Percentiles rank a stretch among this genome's conserved stretches.
Conservation (phyloP, 1,140 invertebrate species). For the Lucilia cuprina region DNA sequence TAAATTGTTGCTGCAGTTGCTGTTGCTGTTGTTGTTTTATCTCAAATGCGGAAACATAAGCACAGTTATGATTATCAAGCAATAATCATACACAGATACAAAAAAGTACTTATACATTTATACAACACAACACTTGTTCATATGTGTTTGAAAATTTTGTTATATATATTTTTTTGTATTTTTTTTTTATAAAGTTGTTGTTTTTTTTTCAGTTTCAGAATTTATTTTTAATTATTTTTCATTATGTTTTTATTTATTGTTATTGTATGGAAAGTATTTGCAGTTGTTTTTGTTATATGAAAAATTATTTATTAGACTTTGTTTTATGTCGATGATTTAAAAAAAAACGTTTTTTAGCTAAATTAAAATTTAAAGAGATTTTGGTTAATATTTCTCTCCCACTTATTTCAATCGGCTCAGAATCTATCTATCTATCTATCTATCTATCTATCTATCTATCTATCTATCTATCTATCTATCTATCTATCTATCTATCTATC, state of each 20-base stretch:
- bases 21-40: neutral
- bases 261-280: too few relatives aligned
- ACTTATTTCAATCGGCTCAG: too few relatives aligned
- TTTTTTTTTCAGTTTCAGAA: slow-evolving; percentile 37
- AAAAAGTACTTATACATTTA: neutral
- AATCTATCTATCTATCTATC: too few relatives aligned
- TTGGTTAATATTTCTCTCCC: too few relatives aligned
- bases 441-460: too few relatives aligned
- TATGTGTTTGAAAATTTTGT: neutral
- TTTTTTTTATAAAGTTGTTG: neutral
- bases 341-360: too few relatives aligned
- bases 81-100: neutral
- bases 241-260: neutral
- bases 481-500: too few relatives aligned
- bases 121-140: neutral
- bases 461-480: too few relatives aligned
- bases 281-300: too few relatives aligned
- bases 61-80: slow-evolving; percentile 31
- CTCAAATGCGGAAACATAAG: slow-evolving; percentile 34
- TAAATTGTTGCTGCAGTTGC: neutral
- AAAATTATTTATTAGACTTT: too few relatives aligned
- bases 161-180: neutral
- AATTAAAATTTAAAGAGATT: too few relatives aligned
- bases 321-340: too few relatives aligned
- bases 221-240: slow-evolving; percentile 30